Evolutionary conservation across 2,113 vertebrate genomes (phyloP).

Genomic region (Leptocoma aspasia): DNA sequence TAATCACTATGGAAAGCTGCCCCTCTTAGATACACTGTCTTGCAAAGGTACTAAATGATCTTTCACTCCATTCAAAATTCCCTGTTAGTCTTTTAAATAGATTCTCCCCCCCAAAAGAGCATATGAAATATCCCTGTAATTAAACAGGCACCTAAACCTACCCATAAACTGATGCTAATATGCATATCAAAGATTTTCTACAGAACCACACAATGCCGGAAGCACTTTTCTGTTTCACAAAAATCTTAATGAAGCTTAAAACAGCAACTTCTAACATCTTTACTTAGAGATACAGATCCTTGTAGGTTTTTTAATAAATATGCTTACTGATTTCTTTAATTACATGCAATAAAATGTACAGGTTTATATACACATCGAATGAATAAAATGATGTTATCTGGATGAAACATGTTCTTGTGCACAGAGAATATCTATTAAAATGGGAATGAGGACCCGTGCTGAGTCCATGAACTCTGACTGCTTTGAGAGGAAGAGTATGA

Average conservation of each 20-base stretch:
- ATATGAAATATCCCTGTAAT: constrained; percentile 9
- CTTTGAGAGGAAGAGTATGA: background rate
- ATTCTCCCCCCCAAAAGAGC: background rate
- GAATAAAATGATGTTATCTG: background rate
- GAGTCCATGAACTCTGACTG: background rate
- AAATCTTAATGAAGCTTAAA: constrained; percentile 48
- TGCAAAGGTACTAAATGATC: background rate
- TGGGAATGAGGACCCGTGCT: background rate
- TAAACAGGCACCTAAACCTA: background rate
- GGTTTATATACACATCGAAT: background rate
- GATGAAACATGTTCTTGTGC: background rate
- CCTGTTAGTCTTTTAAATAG: background rate
- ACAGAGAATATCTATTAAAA: background rate
- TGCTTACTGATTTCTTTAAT: background rate
- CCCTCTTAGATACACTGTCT: background rate
- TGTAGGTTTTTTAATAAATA: background rate
- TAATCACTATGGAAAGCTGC: background rate
- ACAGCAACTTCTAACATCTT: background rate
- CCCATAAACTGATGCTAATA: constrained; percentile 1
- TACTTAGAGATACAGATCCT: background rate
- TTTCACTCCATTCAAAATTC: background rate
- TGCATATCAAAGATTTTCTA: constrained; percentile 20
- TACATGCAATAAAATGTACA: background rate
- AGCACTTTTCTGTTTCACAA: constrained; percentile 19
- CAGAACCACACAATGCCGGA: background rate